Conservation (phyloP, 2,888 invertebrate genomes). For the Drosophila mimetica region DNA sequence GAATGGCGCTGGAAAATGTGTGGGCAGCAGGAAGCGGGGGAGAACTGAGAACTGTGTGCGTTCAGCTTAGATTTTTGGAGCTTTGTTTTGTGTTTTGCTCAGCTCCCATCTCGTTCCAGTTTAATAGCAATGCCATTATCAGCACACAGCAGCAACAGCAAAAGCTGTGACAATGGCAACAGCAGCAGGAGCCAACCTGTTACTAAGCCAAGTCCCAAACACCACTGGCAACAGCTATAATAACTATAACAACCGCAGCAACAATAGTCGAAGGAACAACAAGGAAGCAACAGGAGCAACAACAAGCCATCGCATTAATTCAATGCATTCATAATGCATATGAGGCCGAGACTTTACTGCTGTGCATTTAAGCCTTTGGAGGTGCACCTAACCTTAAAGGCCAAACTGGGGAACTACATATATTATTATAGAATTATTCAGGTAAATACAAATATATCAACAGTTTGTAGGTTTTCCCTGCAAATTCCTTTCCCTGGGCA, state of each 20-base stretch:
- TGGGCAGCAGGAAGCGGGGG: no score
- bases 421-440: not conserved
- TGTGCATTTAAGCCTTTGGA: not conserved
- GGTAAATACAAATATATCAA: not conserved
- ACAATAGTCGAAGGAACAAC: slow-evolving; percentile 2
- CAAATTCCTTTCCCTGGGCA: not conserved
- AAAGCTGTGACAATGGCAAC: slow-evolving; percentile 15
- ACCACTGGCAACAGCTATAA: not conserved
- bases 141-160: slow-evolving; percentile 26
- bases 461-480: not conserved
- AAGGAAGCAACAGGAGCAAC: not conserved
- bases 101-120: slow-evolving; percentile 1
- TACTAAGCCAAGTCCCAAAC: slow-evolving; percentile 7
- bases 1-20: not conserved
- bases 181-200: slow-evolving; percentile 22
- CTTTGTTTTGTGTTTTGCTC: slow-evolving; percentile 1
- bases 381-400: not conserved
- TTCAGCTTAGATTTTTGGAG: slow-evolving; percentile 7
- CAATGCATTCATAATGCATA: slow-evolving; percentile 26
- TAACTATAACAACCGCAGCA: not conserved
- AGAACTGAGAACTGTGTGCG: not conserved
- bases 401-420: not conserved
- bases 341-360: not conserved
- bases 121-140: slow-evolving; percentile 57
- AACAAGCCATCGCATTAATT: slow-evolving; percentile 7